Percentiles rank a stretch among this genome's conserved stretches.
These are phyloP conservation scores for Drosophila diplacantha DNA, from an alignment of 2,888 invertebrate species.

Conservation along the genomic window DNA sequence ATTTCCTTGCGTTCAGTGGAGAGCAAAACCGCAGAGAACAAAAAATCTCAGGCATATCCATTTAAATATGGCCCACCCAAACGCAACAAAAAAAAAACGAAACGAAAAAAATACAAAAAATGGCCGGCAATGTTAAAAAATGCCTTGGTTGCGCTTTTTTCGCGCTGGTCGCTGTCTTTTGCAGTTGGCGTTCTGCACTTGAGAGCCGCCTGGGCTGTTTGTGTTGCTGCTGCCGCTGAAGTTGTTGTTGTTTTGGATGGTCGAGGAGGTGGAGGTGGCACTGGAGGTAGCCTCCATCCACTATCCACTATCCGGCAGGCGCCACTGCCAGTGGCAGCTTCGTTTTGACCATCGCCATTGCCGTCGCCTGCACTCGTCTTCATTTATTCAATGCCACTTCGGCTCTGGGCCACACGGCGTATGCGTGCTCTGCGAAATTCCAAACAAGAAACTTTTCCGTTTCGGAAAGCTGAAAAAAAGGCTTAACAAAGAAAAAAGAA, in stretches of 20 bases:
- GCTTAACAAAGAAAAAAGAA: conserved; percentile 1
- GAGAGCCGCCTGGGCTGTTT: conserved; percentile 54
- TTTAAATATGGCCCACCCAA: conserved; percentile 38
- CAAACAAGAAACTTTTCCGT: conserved; percentile 33
- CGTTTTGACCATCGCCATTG: conserved; percentile 41
- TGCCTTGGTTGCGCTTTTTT: conserved; percentile 45
- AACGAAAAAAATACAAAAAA: conserved; percentile 1
- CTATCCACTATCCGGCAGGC: conserved; percentile 9
- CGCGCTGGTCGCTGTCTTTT: conserved; percentile 62
- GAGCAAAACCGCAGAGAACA: conserved; percentile 34
- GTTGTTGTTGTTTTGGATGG: conserved; percentile 25
- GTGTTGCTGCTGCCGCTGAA: conserved; percentile 24
- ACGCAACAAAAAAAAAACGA: conserved; percentile 12
- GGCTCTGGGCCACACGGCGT: conserved; percentile 59
- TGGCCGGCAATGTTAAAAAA: conserved; percentile 24
- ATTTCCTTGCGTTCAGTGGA: conserved; percentile 52
- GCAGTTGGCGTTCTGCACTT: conserved; percentile 66
- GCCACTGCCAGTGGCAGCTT: conserved; percentile 36
- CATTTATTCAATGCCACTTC: conserved; percentile 68
- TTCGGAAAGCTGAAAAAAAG: conserved; percentile 5
- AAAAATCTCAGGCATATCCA: conserved; percentile 60
- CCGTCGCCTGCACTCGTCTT: conserved; percentile 54
- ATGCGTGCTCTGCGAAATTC: conserved; percentile 56
- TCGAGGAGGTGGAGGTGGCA: conserved; percentile 45
- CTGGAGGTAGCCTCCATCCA: conserved; percentile 6